A percentile compares a stretch with the other conserved stretches of the same genome.
phyloP scores from a whole-genome alignment of 2,888 invertebrate species.

The Muscina levida region DNA sequence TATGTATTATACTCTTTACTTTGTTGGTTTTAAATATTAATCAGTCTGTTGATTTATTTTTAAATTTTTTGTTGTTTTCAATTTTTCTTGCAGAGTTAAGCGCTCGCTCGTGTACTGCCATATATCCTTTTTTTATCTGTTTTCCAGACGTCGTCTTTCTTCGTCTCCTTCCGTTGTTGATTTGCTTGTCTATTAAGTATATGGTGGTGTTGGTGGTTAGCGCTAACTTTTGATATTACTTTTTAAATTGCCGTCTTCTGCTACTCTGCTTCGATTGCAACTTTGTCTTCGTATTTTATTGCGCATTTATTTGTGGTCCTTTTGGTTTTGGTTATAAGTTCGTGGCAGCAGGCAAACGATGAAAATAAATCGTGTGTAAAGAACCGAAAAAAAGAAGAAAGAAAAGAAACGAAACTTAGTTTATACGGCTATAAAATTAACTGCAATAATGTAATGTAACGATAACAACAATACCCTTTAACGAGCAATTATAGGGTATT shows the following conservation, averaged over 20 bases:
- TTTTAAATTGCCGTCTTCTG: slow-evolving; percentile 55
- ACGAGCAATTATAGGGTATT: too few relatives aligned
- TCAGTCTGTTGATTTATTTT: slow-evolving; percentile 79
- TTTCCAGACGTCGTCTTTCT: slow-evolving; percentile 59
- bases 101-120: too few relatives aligned
- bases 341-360: neutral
- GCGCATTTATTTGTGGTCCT: slow-evolving; percentile 69
- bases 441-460: too few relatives aligned
- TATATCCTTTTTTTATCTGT: slow-evolving; percentile 50
- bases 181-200: too few relatives aligned
- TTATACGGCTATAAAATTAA: neutral
- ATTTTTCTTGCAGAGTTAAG: slow-evolving; percentile 72
- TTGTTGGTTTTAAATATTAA: slow-evolving; percentile 66
- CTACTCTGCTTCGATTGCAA: slow-evolving; percentile 19
- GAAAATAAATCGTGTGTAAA: slow-evolving; percentile 38
- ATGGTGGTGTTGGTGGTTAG: neutral
- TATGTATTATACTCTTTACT: slow-evolving; percentile 70
- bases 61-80: slow-evolving; percentile 73
- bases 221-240: slow-evolving; percentile 32
- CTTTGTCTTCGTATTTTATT: slow-evolving; percentile 59
- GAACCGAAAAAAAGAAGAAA: slow-evolving; percentile 46
- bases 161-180: slow-evolving; percentile 42
- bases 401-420: slow-evolving; percentile 46
- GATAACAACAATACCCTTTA: too few relatives aligned
- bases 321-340: neutral